Conservation (phyloP, 1,140 invertebrate genomes). For the Rhopalosiphum padi region DNA sequence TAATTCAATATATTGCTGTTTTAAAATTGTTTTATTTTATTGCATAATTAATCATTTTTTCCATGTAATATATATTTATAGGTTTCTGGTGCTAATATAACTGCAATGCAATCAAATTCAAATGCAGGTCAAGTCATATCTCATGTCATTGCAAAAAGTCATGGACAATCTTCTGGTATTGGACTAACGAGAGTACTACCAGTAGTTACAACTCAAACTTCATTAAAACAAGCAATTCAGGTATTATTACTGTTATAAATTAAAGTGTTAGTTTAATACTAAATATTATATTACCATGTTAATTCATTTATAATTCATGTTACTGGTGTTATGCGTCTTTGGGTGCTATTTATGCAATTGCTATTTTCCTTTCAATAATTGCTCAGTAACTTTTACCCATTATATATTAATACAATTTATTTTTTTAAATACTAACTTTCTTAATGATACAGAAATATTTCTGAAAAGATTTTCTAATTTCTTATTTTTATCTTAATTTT, state of each 20-base stretch:
- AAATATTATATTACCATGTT: neutral
- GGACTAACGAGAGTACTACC: constrained; percentile 65
- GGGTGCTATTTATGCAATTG: too few relatives aligned
- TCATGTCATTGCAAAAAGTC: constrained; percentile 62
- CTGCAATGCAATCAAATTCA: constrained; percentile 56
- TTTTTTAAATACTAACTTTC: too few relatives aligned
- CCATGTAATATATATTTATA: neutral
- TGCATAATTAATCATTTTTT: neutral
- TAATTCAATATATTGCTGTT: neutral
- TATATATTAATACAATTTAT: too few relatives aligned
- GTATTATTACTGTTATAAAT: constrained; percentile 62
- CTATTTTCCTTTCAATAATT: too few relatives aligned
- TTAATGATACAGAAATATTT: too few relatives aligned
- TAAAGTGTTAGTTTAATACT: neutral
- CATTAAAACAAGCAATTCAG: constrained; percentile 69
- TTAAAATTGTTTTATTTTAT: neutral
- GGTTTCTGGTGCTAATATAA: constrained; percentile 49
- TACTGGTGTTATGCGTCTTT: too few relatives aligned
- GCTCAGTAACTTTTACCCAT: too few relatives aligned
- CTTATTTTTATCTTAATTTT: too few relatives aligned
- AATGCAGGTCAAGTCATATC: constrained; percentile 61
- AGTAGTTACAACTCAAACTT: constrained; percentile 63
- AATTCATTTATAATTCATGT: neutral
- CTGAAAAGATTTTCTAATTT: too few relatives aligned
- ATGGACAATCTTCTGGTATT: constrained; percentile 56